Percentiles rank a stretch among this genome's conserved stretches.
These are phyloP conservation scores for Cataglyphis livida DNA, from an alignment of 2,888 invertebrate species.

Conservation along the genomic window DNA sequence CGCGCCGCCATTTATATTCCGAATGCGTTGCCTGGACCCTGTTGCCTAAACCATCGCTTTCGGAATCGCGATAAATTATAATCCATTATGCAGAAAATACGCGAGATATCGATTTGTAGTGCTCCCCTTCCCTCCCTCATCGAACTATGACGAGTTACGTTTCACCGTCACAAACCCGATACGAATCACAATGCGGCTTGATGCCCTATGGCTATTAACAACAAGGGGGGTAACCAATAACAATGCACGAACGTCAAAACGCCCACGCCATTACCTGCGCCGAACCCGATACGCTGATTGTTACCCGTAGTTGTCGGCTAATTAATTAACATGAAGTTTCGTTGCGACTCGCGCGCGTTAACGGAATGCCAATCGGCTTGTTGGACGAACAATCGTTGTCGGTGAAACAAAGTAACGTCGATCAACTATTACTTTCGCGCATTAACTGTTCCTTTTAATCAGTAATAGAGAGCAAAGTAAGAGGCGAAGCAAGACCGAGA, in stretches of 20 bases:
- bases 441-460: background rate
- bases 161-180: background rate
- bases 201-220: constrained; percentile 45
- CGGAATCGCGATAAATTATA: constrained; percentile 74
- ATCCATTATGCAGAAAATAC: constrained; percentile 64
- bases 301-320: constrained; percentile 30
- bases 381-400: background rate
- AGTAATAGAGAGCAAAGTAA: background rate
- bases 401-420: background rate
- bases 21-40: constrained; percentile 41
- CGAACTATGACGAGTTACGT: constrained; percentile 2
- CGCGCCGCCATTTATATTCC: constrained; percentile 70
- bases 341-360: background rate
- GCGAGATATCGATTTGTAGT: constrained; percentile 51
- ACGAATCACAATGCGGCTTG: constrained; percentile 24
- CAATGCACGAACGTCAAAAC: constrained; percentile 40
- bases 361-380: constrained; percentile 25
- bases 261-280: constrained; percentile 17
- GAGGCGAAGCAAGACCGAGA: background rate
- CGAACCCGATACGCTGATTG: constrained; percentile 33
- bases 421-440: constrained; percentile 14
- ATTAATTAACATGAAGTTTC: constrained; percentile 42
- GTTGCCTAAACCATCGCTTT: constrained; percentile 68
- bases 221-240: constrained; percentile 20
- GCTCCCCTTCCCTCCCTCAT: background rate